These are phyloP conservation scores for Hydropsyche betteni DNA, from an alignment of 2,888 invertebrate species.

Conservation along the genomic window DNA sequence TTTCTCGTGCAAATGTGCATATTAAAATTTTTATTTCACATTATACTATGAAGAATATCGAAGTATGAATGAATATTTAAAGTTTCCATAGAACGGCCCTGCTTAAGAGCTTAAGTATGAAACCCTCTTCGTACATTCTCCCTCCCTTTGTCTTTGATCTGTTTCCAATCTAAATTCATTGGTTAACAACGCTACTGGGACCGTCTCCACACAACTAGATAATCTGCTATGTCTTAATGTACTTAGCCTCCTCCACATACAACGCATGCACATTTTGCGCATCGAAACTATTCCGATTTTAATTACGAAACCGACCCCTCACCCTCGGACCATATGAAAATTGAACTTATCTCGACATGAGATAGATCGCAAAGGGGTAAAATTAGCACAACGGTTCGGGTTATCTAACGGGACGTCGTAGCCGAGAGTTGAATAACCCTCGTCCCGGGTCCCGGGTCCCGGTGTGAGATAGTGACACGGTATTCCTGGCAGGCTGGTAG, in stretches of 20 bases:
- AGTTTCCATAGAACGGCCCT: slow-evolving; percentile 22
- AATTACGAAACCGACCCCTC: slow-evolving; percentile 9
- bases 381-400: slow-evolving; percentile 23
- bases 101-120: slow-evolving; percentile 15
- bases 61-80: background rate
- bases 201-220: slow-evolving; percentile 33
- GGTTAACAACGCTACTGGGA: slow-evolving; percentile 50
- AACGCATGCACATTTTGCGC: too few species aligned
- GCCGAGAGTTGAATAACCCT: slow-evolving; percentile 32
- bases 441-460: slow-evolving; percentile 15
- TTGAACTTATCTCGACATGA: slow-evolving; percentile 13
- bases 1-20: too few species aligned
- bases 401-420: slow-evolving; percentile 2
- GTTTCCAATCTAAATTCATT: slow-evolving; percentile 53
- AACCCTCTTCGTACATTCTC: slow-evolving; percentile 34
- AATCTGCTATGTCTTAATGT: slow-evolving; percentile 38
- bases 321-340: background rate
- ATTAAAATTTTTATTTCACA: too few species aligned
- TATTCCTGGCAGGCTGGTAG: background rate
- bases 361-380: slow-evolving; percentile 16
- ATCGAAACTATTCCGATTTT: slow-evolving; percentile 7
- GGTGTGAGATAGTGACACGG: slow-evolving; percentile 34
- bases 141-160: slow-evolving; percentile 52
- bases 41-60: too few species aligned
- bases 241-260: background rate